These are phyloP conservation scores for Drosophila differens DNA, from an alignment of 2,888 invertebrate species.

Conservation along the genomic window DNA sequence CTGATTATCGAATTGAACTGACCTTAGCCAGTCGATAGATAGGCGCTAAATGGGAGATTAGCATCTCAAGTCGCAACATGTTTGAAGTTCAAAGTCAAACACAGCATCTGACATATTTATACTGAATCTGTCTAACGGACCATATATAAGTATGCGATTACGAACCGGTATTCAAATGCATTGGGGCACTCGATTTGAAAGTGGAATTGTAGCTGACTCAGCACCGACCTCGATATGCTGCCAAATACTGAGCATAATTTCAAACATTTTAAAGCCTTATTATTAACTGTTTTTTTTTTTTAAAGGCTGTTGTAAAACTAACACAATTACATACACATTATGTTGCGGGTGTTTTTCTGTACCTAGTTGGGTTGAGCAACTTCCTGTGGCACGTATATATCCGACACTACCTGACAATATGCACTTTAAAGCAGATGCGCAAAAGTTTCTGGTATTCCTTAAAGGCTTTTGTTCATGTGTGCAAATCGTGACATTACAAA, in stretches of 20 bases:
- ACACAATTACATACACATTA: neutral
- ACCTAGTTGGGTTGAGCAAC: neutral
- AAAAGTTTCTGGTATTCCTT: slow-evolving; percentile 18
- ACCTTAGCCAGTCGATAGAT: slow-evolving; percentile 26
- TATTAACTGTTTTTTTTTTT: neutral
- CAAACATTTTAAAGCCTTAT: slow-evolving; percentile 45
- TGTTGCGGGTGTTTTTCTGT: slow-evolving; percentile 33
- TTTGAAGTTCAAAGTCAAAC: slow-evolving; percentile 75
- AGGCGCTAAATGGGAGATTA: slow-evolving; percentile 21
- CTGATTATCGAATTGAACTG: slow-evolving; percentile 23
- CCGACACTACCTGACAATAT: slow-evolving; percentile 41
- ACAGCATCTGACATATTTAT: neutral
- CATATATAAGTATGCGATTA: slow-evolving; percentile 25
- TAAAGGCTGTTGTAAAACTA: slow-evolving; percentile 35
- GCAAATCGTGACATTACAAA: slow-evolving; percentile 58
- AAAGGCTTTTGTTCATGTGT: slow-evolving; percentile 4
- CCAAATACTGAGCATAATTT: slow-evolving; percentile 37
- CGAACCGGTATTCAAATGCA: slow-evolving; percentile 48
- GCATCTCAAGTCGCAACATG: slow-evolving; percentile 9
- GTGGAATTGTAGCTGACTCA: slow-evolving; percentile 58
- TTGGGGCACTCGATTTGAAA: slow-evolving; percentile 49
- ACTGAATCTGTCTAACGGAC: slow-evolving; percentile 6
- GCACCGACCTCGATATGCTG: slow-evolving; percentile 62
- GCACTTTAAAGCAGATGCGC: slow-evolving; percentile 42
- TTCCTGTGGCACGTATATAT: slow-evolving; percentile 2